Evolutionary conservation across 1,140 invertebrate genomes (phyloP), one percentile per base, ranked within the genome.

Genomic region (Xylocopa sonorina): DNA sequence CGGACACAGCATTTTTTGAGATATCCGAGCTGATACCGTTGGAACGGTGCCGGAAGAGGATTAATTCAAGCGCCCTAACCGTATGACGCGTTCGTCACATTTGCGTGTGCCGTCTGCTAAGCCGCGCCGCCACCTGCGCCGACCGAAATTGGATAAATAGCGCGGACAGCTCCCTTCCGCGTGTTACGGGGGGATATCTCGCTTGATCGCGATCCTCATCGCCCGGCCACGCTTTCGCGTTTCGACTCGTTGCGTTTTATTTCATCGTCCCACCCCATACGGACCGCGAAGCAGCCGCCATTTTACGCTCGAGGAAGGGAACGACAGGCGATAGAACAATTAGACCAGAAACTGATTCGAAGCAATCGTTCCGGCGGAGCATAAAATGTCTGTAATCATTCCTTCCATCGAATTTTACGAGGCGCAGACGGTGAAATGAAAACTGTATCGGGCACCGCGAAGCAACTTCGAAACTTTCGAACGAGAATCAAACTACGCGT

Each of bases 41-140:
- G 50, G 62, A 72, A 66, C 53, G 48, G 27, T 24, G 63, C 46
- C 29, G 78, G 63, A 82, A 82, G 48, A 77, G 80, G 86, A 87
- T 88, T 87, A 87, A 87, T 86, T 86, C 81, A 73, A 86, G 76
- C 43, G 79, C 58, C 78, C 78, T 78, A 67, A 78, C 82, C 57
- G 76, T 85, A 83, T 83, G 80, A 88, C 67, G 78, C 66, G 71
- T 75, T 71, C 83, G 78, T 87, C 80, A 71, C 85, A 82, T 85
- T 85, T 75, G 69, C 60, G 68, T 38, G 69, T n/a, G n/a, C n/a
- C 48, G 32, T 21, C 24, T 38, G 58, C 60, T 80, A 83, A 79
- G 80, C 82, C 46, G 64, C 29, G 34, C n/a, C 57, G 48, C 29
- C 80, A 80, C 41, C 77, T 76, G 85, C 48, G 74, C 79, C 76